Evolutionary conservation across 2,888 invertebrate species (phyloP), one percentile per base, ranked within the genome.

Genomic region (Acanthopleura granulata): DNA sequence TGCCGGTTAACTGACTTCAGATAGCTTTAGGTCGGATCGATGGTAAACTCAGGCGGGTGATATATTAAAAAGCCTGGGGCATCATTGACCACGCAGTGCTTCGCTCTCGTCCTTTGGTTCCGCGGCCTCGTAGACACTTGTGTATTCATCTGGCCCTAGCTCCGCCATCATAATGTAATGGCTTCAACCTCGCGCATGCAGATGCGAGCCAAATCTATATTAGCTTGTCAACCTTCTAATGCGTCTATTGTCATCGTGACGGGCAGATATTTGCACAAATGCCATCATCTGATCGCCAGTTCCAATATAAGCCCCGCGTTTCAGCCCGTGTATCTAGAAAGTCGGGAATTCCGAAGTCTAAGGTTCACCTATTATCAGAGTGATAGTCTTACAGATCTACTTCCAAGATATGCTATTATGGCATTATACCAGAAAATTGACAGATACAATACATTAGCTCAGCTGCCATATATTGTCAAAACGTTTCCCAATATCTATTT

Each of bases 181-280:
- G n/a, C n/a, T 18, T 57, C 57, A 12, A 12, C n/a, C 57, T 57
- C 40, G 57, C n/a, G 57, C 22, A 57, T 57, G 22, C 57, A 57
- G 57, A 57, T 57, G 57, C 22, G 18, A 57, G 57, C 57, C 22
- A 22, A 57, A 57, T 22, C 57, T 57, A 57, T 57, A 57, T 57
- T 57, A 57, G 57, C 57, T 22, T 57, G 57, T 57, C 57, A 57
- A 22, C 57, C 57, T 57, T 22, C 57, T 57, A 57, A 57, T 57
- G 57, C 57, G 57, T 57, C 57, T 22, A 57, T 57, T 57, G 57
- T 57, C 57, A 22, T n/a, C 57, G 57, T 57, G 57, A 57, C 57
- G 22, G 57, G 57, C n/a, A 57, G 22, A 57, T 57, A 57, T 57
- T 57, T 57, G 57, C 57, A n/a, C 57, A 57, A 57, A 57, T 57